Conservation (phyloP, 2,113 vertebrate genomes). For the Progne subis region DNA sequence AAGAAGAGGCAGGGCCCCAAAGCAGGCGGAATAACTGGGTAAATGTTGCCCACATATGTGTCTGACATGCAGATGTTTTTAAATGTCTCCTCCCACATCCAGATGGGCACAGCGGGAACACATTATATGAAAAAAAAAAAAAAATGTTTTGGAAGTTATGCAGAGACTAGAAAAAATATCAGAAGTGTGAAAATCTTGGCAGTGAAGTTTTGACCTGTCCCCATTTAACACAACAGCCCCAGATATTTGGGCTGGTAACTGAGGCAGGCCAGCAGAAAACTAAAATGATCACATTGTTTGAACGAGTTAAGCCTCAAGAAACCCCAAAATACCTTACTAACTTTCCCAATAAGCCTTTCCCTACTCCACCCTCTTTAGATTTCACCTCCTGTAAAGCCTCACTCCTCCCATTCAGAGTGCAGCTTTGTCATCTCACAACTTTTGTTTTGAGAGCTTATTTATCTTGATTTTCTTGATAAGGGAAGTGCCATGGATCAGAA, state of each 20-base stretch:
- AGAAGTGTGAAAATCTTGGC: conserved; percentile 8
- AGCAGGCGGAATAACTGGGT: not conserved
- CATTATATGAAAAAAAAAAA: conserved; percentile 27
- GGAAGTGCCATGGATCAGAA: not conserved
- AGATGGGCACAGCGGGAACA: conserved; percentile 62
- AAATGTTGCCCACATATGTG: conserved; percentile 30
- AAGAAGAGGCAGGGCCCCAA: not conserved
- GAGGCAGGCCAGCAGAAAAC: not conserved
- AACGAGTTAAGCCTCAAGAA: not conserved
- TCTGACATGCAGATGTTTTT: conserved; percentile 48
- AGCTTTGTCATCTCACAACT: not conserved
- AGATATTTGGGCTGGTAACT: conserved; percentile 32
- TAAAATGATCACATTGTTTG: not conserved
- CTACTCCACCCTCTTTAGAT: not conserved
- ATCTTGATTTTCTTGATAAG: not conserved
- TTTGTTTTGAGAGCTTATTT: not conserved
- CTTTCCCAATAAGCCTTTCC: not conserved
- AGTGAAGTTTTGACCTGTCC: conserved; percentile 21
- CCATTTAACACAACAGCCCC: not conserved
- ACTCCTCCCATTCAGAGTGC: not conserved
- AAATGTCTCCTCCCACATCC: conserved; percentile 31
- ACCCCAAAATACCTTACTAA: not conserved
- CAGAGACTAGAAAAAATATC: conserved; percentile 12
- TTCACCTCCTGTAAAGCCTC: not conserved
- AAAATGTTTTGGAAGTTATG: not conserved